These are phyloP conservation scores for Sicus ferrugineus DNA, from an alignment of 2,888 invertebrate species.

Conservation along the genomic window DNA sequence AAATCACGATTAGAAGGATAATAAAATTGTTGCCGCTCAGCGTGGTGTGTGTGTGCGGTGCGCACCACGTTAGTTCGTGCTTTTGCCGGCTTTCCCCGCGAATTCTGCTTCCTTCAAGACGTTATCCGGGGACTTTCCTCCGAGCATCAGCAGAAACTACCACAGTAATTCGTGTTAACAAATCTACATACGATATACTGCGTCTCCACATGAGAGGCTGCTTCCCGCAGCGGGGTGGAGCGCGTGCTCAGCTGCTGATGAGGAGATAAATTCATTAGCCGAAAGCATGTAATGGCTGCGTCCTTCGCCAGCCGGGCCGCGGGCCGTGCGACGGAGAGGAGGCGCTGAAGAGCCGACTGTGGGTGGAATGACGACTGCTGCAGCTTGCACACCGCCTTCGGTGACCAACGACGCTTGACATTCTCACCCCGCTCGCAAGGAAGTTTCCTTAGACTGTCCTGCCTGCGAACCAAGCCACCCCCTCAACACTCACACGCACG, in stretches of 20 bases:
- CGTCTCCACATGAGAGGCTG: constrained; percentile 45
- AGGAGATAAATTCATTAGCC: constrained; percentile 65
- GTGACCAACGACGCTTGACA: not conserved
- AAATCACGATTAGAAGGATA: constrained; percentile 58
- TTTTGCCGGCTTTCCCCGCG: constrained; percentile 4
- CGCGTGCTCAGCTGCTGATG: constrained; percentile 53
- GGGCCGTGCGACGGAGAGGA: not conserved
- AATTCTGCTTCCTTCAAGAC: constrained; percentile 11
- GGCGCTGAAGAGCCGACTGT: constrained; percentile 37
- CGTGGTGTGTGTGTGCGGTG: constrained; percentile 36
- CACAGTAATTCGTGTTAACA: constrained; percentile 57
- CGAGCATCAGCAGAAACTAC: constrained; percentile 21
- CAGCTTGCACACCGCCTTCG: not conserved
- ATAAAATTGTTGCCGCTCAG: constrained; percentile 57
- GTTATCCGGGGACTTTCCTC: not conserved
- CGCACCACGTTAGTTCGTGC: too few relatives aligned
- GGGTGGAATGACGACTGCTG: constrained; percentile 38
- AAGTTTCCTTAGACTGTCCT: constrained; percentile 11
- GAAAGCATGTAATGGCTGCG: constrained; percentile 61
- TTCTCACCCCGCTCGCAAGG: constrained; percentile 43
- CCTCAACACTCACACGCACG: not conserved
- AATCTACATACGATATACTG: constrained; percentile 62
- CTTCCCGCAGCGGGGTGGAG: not conserved
- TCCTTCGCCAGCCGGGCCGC: constrained; percentile 9
- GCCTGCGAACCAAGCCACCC: not conserved